Conservation (phyloP, 2,888 invertebrate genomes). For the Leptinotarsa juncta region DNA sequence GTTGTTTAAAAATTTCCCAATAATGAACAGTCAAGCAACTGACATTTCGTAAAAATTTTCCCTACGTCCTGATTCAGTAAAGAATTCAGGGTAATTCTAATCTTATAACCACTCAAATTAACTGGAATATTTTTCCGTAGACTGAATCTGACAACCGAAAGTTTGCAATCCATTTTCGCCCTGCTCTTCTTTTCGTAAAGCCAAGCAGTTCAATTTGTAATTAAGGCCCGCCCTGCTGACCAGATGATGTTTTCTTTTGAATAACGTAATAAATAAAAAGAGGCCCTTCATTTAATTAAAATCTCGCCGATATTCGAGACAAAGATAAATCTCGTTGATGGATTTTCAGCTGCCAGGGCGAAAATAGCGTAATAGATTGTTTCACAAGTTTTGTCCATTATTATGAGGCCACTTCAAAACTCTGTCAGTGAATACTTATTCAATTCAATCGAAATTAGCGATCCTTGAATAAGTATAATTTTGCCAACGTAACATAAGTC, state of each 20-base stretch:
- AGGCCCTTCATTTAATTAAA: slow-evolving; percentile 3
- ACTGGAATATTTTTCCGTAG: background rate
- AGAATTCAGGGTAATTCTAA: too few relatives aligned
- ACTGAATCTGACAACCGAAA: background rate
- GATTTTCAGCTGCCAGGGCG: background rate
- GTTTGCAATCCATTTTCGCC: background rate
- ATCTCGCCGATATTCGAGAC: slow-evolving; percentile 9
- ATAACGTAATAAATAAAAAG: slow-evolving; percentile 5
- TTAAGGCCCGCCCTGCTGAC: background rate
- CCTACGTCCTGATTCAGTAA: too few relatives aligned
- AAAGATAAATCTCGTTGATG: background rate
- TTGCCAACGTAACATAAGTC: too few relatives aligned
- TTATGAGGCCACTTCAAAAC: too few relatives aligned
- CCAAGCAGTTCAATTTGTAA: slow-evolving; percentile 10
- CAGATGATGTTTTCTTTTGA: slow-evolving; percentile 14
- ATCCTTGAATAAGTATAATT: too few relatives aligned
- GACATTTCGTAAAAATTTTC: too few relatives aligned
- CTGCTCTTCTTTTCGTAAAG: background rate
- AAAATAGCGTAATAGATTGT: background rate
- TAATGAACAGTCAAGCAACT: too few relatives aligned
- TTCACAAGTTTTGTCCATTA: too few relatives aligned
- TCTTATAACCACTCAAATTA: background rate
- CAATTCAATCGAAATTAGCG: too few relatives aligned
- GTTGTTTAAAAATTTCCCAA: too few relatives aligned
- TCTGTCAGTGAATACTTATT: too few relatives aligned